A percentile compares a stretch with the other conserved stretches of the same genome.
These are phyloP conservation scores for Drosophila histrio DNA, from an alignment of 2,888 invertebrate species.

Conservation along the genomic window DNA sequence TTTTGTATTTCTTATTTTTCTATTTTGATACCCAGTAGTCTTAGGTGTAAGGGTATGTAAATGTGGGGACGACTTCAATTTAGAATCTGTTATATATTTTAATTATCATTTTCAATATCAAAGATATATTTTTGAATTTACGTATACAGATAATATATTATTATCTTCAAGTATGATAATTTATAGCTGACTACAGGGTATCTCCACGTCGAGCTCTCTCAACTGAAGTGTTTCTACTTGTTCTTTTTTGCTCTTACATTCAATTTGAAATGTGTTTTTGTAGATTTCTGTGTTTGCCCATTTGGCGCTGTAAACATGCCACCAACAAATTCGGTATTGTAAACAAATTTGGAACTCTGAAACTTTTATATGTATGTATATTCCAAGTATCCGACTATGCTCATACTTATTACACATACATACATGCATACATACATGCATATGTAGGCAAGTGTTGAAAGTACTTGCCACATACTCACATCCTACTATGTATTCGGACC, in stretches of 20 bases:
- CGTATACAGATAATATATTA: too few species aligned
- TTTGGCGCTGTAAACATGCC: slow-evolving; percentile 52
- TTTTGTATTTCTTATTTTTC: slow-evolving; percentile 9
- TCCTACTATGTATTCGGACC: neutral
- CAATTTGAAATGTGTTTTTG: slow-evolving; percentile 24
- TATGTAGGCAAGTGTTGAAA: slow-evolving; percentile 44
- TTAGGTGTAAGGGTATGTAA: neutral
- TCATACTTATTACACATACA: slow-evolving; percentile 8
- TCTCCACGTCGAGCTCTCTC: neutral
- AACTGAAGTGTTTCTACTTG: neutral
- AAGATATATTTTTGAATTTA: too few species aligned
- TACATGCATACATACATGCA: neutral
- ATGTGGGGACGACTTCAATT: neutral
- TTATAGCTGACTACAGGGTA: slow-evolving; percentile 14
- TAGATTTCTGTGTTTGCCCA: slow-evolving; percentile 43
- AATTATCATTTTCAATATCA: too few species aligned
- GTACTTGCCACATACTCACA: slow-evolving; percentile 21
- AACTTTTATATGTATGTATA: slow-evolving; percentile 8
- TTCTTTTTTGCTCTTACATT: slow-evolving; percentile 24
- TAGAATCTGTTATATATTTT: neutral
- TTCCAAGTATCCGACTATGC: slow-evolving; percentile 3
- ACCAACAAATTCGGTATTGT: slow-evolving; percentile 41
- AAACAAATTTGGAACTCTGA: slow-evolving; percentile 45
- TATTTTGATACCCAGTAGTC: neutral
- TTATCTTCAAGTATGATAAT: too few species aligned